A percentile compares a stretch with the other conserved stretches of the same genome.
These are phyloP conservation scores for Epistrophella euchroma DNA, from an alignment of 2,888 invertebrate species.

Conservation along the genomic window DNA sequence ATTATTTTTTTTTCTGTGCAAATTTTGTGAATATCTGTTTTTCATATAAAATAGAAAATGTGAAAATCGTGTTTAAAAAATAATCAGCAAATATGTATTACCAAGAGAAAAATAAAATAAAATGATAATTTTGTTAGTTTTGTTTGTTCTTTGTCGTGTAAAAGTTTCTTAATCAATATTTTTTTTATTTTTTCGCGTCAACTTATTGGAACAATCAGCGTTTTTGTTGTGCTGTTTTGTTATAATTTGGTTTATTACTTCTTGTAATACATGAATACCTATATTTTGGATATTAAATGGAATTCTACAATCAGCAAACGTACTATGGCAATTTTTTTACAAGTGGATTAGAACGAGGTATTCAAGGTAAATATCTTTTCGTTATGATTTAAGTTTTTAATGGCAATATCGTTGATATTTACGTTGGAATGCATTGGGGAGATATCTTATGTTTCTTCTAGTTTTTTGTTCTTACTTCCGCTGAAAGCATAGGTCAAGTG, in stretches of 20 bases:
- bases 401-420: not conserved
- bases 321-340: slow-evolving; percentile 52
- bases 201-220: not conserved
- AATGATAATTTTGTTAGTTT: not conserved
- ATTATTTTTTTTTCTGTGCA: not conserved
- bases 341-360: slow-evolving; percentile 70
- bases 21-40: slow-evolving; percentile 23
- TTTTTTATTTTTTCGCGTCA: not conserved
- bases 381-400: not conserved
- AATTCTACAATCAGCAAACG: slow-evolving; percentile 45
- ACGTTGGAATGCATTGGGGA: not conserved
- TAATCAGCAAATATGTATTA: not conserved
- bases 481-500: too few relatives aligned
- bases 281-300: slow-evolving; percentile 42
- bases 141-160: not conserved
- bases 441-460: not conserved
- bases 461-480: not conserved
- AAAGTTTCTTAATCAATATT: not conserved
- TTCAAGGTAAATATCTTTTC: slow-evolving; percentile 52
- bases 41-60: slow-evolving; percentile 25
- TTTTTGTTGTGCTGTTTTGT: not conserved
- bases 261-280: not conserved
- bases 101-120: not conserved
- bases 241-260: not conserved
- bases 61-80: slow-evolving; percentile 12